Evolutionary conservation across 1,140 invertebrate genomes (phyloP).

Genomic region (Berghia stephanieae): DNA sequence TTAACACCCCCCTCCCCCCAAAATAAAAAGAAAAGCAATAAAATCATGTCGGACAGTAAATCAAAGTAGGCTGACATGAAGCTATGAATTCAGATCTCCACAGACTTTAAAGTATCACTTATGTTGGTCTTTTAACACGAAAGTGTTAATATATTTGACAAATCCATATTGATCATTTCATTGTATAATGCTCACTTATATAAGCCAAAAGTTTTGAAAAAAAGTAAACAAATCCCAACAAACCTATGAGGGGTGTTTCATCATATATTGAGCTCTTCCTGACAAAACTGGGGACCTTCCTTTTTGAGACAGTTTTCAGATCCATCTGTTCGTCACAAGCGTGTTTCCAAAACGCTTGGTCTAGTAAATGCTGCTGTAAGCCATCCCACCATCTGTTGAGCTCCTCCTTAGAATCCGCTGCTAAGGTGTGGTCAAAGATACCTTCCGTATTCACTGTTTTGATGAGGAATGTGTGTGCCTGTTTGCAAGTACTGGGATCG

Average conservation of each 20-base stretch:
- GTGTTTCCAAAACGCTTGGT: slow-evolving; percentile 72
- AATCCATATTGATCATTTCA: too few species aligned
- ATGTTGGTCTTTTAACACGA: too few species aligned
- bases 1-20: background rate
- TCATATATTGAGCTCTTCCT: slow-evolving; percentile 62
- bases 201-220: background rate
- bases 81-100: too few species aligned
- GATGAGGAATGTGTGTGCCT: slow-evolving; percentile 59
- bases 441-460: slow-evolving; percentile 47
- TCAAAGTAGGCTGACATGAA: too few species aligned
- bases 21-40: background rate
- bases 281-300: slow-evolving; percentile 47
- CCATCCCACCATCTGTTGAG: slow-evolving; percentile 61
- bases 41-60: too few species aligned
- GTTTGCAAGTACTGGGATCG: slow-evolving; percentile 49
- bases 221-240: background rate
- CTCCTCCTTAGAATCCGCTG: slow-evolving; percentile 57
- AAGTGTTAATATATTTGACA: too few species aligned
- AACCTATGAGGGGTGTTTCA: slow-evolving; percentile 59
- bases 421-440: slow-evolving; percentile 51
- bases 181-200: too few species aligned
- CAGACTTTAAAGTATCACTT: too few species aligned
- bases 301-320: slow-evolving; percentile 57
- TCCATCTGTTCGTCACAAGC: slow-evolving; percentile 74
- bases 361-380: slow-evolving; percentile 61